A percentile compares a stretch with the other conserved stretches of the same genome.
Evolutionary conservation across 2,113 vertebrate species (phyloP).

Genomic region (Himantopus leucocephalus): DNA sequence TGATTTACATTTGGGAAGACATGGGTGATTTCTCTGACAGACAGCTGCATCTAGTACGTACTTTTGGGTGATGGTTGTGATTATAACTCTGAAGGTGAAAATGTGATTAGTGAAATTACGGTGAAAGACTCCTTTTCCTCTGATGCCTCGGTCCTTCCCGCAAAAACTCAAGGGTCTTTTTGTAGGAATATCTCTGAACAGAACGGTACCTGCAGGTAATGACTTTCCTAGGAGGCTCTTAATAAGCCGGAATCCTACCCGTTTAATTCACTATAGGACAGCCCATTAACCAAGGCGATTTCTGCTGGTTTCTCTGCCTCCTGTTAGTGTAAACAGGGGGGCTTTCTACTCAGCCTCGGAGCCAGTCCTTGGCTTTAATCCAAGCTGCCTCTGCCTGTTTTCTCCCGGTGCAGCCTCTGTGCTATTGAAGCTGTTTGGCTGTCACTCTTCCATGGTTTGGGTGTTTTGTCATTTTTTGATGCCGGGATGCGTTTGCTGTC

Average conservation of each 20-base stretch:
- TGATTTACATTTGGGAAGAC: constrained; percentile 2
- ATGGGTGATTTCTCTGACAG: constrained; percentile 42
- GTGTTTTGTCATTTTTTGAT: constrained; percentile 66
- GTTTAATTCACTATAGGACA: constrained; percentile 1
- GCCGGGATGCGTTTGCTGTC: constrained; percentile 61
- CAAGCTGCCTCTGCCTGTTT: constrained; percentile 26
- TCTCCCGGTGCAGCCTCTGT: background rate
- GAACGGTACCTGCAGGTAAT: background rate
- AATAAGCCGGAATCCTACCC: background rate
- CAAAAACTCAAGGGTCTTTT: background rate
- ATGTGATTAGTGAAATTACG: background rate
- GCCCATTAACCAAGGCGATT: background rate
- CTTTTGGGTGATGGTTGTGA: background rate
- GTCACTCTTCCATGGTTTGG: constrained; percentile 63
- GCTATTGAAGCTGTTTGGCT: constrained; percentile 52
- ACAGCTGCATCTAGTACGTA: background rate
- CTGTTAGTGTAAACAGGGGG: background rate
- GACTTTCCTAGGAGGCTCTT: background rate
- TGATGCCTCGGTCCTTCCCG: background rate
- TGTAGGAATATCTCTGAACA: background rate
- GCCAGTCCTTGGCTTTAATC: background rate
- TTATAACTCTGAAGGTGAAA: constrained; percentile 4
- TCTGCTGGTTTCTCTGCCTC: constrained; percentile 1
- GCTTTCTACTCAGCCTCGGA: background rate
- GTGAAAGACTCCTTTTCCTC: background rate